Evolutionary conservation across 2,888 invertebrate genomes (phyloP).

Genomic region (Hemithea aestivaria): DNA sequence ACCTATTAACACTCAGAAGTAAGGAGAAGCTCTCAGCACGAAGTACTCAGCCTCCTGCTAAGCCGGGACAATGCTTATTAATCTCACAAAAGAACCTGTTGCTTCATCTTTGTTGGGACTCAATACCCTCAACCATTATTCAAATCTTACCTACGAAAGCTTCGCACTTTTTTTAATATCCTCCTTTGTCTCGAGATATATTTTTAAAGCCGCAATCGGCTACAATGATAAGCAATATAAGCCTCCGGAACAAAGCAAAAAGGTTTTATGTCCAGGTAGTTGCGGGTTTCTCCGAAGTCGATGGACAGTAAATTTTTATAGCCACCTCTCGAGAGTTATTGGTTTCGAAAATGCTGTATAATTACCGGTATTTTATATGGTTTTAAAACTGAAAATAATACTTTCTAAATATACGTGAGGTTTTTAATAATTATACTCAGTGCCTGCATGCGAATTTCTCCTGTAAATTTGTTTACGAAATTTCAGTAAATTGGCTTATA

Average conservation of each 20-base stretch:
- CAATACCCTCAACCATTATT: no score
- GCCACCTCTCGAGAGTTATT: slow-evolving; percentile 28
- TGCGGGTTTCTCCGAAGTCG: slow-evolving; percentile 26
- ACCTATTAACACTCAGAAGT: background rate
- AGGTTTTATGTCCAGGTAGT: slow-evolving; percentile 28
- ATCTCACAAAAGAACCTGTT: slow-evolving; percentile 18
- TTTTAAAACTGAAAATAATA: slow-evolving; percentile 18
- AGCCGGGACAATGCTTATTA: slow-evolving; percentile 14
- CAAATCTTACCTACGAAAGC: background rate
- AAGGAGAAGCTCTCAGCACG: slow-evolving; percentile 5
- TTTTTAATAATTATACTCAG: no score
- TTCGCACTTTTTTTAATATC: background rate
- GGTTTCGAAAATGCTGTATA: slow-evolving; percentile 29
- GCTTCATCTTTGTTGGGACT: slow-evolving; percentile 10
- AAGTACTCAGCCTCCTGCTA: slow-evolving; percentile 6
- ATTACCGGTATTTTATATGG: slow-evolving; percentile 24
- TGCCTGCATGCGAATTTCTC: no score
- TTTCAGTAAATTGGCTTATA: no score
- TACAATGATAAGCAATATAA: slow-evolving; percentile 13
- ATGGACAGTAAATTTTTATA: slow-evolving; percentile 31
- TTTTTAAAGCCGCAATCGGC: slow-evolving; percentile 25
- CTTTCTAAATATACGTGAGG: slow-evolving; percentile 9
- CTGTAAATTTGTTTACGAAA: no score
- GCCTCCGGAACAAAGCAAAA: slow-evolving; percentile 19
- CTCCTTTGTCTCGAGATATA: slow-evolving; percentile 24